phyloP scores from a whole-genome alignment of 2,797 vertebrate genomes.

The Pangasius djambal region DNA sequence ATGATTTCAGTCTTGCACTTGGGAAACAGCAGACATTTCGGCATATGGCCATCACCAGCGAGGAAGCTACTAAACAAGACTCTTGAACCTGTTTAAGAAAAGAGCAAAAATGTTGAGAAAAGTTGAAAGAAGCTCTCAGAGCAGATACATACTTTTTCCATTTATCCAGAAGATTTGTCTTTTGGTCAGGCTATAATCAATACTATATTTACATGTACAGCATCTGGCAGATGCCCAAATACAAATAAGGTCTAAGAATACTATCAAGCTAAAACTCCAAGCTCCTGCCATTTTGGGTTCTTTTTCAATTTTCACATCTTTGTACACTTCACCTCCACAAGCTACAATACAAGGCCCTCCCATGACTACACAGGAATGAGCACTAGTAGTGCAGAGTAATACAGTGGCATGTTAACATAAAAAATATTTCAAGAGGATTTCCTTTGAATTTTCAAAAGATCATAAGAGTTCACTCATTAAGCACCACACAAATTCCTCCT shows the following conservation, averaged over 20 bases:
- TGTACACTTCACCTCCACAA: background rate
- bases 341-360: background rate
- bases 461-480: background rate
- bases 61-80: background rate
- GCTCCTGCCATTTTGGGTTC: background rate
- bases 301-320: background rate
- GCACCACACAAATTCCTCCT: background rate
- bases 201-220: background rate
- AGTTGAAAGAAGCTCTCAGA: background rate
- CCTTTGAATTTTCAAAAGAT: background rate
- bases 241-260: background rate
- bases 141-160: background rate
- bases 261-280: background rate
- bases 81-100: background rate
- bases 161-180: background rate
- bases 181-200: background rate
- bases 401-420: background rate
- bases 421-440: background rate
- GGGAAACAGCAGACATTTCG: background rate
- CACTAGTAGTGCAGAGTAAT: background rate
- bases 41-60: background rate
- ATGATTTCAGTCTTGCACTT: background rate
- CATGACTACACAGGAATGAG: background rate
- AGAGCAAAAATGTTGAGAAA: background rate
- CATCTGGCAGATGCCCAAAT: background rate